Base-by-base conservation (phyloP, 2,888 invertebrate genomes). In the Halictus quadricinctus region DNA sequence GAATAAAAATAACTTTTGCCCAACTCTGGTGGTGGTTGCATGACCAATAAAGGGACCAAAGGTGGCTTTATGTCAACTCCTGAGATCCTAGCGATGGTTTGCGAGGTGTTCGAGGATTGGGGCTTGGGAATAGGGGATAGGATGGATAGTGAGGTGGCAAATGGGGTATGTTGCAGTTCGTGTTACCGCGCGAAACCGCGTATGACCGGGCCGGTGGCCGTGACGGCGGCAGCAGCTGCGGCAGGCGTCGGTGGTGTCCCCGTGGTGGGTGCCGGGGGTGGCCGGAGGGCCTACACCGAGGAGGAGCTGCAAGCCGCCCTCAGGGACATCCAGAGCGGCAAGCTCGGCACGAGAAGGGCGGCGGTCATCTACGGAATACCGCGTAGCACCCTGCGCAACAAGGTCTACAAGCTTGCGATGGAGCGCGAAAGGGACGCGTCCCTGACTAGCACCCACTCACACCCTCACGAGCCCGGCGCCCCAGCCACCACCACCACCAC, bases 291-390 rank as follows among this genome's bases (percentile, higher is more conserved):
- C 79, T 99, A 99, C 96, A 98, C 98, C n/a, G 98, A 99, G 91
- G 98, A 98, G 92, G 99, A 99, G 95, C 96, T 99, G 69, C 97
- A 98, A 93, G 97, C 97, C 60, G 99, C 99, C n/a, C 96, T 99
- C 83, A 96, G 97, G 84, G 99, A 99, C 95, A 98, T 99, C 93
- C 97, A 98, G 95, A 97, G 97, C 90, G 99, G 99, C 29, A 97
- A 98, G 93, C 95, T 99, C 90, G 99, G 99, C 88, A 98, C 99
- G 10, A 96, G 99, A 72, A 96, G 99, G 83, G 99, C 99, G 13
- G 98, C 99, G 78, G 98, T 98, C 79, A 97, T 99, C 92, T 99
- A 99, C 95, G 98, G 99, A 92, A 99, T 99, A 94, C 99, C 99
- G 12, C 96, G 99, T 88, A 99, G 99, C 89, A 99, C 99, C 46